A percentile compares a stretch with the other conserved stretches of the same genome.
These are phyloP conservation scores for Tanypteryx hageni DNA, from an alignment of 2,888 invertebrate genomes.

Conservation along the genomic window DNA sequence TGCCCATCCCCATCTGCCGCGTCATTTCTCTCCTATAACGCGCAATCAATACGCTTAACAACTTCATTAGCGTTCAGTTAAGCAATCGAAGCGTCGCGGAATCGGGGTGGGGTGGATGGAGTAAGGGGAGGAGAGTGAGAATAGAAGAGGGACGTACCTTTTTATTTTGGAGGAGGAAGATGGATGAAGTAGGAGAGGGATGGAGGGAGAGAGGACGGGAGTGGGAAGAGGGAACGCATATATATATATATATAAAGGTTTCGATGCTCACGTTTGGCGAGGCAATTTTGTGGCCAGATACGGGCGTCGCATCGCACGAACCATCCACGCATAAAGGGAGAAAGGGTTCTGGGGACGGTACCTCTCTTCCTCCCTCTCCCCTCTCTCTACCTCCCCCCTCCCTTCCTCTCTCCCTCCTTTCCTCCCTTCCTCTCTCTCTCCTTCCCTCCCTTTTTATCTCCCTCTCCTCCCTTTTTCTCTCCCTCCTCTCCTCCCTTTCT, in stretches of 20 bases:
- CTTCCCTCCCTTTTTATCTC: neutral
- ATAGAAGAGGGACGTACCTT: too few species aligned
- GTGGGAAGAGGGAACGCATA: neutral
- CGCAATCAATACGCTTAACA: neutral
- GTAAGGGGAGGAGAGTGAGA: neutral
- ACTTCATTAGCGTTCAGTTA: neutral
- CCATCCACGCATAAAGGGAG: neutral
- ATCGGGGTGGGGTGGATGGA: neutral
- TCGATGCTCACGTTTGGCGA: conserved; percentile 26
- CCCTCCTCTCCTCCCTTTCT: neutral
- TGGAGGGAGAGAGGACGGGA: neutral
- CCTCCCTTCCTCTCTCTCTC: neutral
- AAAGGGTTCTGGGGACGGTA: neutral
- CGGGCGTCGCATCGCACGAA: conserved; percentile 7
- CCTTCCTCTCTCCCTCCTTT: neutral
- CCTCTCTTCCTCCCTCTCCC: neutral
- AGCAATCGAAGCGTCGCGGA: neutral
- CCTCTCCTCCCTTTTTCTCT: too few species aligned
- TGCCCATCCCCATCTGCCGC: neutral
- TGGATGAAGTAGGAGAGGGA: neutral
- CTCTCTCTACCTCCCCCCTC: neutral
- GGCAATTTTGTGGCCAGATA: conserved; percentile 1
- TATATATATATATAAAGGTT: neutral
- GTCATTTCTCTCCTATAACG: too few species aligned
- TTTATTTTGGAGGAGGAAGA: neutral